Base-by-base conservation (phyloP, 2,888 invertebrate species). In the Xanthia togata region DNA sequence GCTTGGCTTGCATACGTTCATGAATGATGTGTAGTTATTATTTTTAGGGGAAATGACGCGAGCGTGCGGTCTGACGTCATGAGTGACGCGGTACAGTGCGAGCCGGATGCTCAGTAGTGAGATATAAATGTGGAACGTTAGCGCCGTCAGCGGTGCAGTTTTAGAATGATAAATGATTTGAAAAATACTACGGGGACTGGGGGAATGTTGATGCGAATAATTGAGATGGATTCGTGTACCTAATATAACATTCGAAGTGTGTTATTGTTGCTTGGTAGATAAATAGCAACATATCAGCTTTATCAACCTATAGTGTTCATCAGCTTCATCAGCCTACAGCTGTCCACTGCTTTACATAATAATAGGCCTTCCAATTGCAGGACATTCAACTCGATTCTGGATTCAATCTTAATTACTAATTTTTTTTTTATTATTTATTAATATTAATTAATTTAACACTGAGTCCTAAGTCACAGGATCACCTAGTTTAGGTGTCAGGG, bases 1-100 rank as follows among this genome's bases (percentile, higher is more conserved):
- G 68, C 85, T 75, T 82, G 59, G 82, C 83, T 82, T 72, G 84
- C 80, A 83, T 81, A 83, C 81, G 68, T 65, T 83, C 53, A 63
- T 81, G 83, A 88, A 82, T 81, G 83, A 89, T 85, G 77, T 86
- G 81, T 71, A 78, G 87, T 86, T 85, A 90, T 90, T 89, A 87
- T 87, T 89, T 89, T 89, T 85, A 82, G 74, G 85, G 81, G 87
- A 84, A 85, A 83, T 87, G 86, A 87, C 82, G 80, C 70, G 76
- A 76, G 79, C 76, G 75, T 74, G 70, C 57, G 74, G 81, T 35
- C 63, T 88, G 84, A 86, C 84, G 87, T 88, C 89, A 88, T 50
- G 26, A 69, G 71, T 76, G 69, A 78, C 72, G 79, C 57, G 31
- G 23, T 79, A 76, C 68, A 62, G 57, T 70, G 72, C 63, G 63